Evolutionary conservation across 2,797 vertebrate genomes (phyloP), one percentile per base, ranked within the genome.

Genomic region (Oceanodroma leucorhoa): DNA sequence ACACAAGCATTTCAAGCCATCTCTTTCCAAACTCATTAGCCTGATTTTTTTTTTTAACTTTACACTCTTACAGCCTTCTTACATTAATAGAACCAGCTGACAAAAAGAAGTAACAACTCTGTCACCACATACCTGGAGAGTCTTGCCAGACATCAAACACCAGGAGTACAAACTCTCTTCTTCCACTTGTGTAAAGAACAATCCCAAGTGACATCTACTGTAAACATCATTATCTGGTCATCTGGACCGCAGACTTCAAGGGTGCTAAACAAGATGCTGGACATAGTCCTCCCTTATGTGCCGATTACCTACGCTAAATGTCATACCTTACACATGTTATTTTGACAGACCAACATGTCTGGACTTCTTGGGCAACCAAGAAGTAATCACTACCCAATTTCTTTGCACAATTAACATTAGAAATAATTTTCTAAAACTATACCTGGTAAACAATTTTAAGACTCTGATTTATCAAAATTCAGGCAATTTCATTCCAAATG

Each of bases 51-150:
- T n/a, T 82, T 54, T 55, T 5, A n/a, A 61, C 41, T 57, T 87
- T 20, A 66, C 43, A 54, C 21, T 32, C 66, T 79, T 58, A 75
- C 30, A 67, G 72, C 26, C 46, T 86, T 79, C 48, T 66, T 87
- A 57, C 9, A 41, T 75, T 58, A 90, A 75, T 17, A 82, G 61
- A 90, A 50, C 2, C 4, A 36, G 18, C 18, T 51, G 40, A 75
- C 53, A 78, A 79, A 93, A 89, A 26, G 38, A 87, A 93, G 72
- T 34, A 91, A 83, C 69, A 80, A 43, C 34, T 83, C 84, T 51
- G 54, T 40, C 54, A 67, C 50, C 15, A n/a, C 45, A 60, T 8
- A 89, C 50, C 43, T 45, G 71, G 4, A 50, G 11, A 75, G n/a
- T 41, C 53, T 77, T 70, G 34, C 36, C 29, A 85, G 53, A 55